Evolutionary conservation across 2,113 vertebrate species (phyloP), one percentile per base, ranked within the genome.

Genomic region (Pagrus major): DNA sequence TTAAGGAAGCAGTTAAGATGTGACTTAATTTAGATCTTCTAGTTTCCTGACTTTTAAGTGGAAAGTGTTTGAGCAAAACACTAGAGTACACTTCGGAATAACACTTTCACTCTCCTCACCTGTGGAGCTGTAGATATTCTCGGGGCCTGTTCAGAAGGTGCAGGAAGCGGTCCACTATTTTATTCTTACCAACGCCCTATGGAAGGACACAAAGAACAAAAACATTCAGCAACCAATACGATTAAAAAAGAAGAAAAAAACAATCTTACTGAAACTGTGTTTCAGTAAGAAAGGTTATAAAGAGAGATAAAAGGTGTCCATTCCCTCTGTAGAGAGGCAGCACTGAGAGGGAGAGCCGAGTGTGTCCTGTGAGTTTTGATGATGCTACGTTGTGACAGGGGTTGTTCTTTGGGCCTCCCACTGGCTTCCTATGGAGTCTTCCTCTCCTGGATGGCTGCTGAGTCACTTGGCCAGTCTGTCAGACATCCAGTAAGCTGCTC

Each of bases 111-210:
- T 31, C 12, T 76, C 46, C 74, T 96, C 93, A 99, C 98, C 98
- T 96, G 90, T 99, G 98, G 37, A 99, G 95, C 61, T 99, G 98
- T 11, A 99, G 95, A 92, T 99, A 99, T 84, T 99, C 98, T 89
- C 98, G 95, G 15, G 97, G 97, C 67, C 97, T 95, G 90, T 98
- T 99, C 84, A 99, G 94, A 35, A 99, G 95, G 65, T 99, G 97
- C 80, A 99, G 95, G 79, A 99, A 99, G 87, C 97, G 92, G 91
- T 99, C 98, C 78, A 97, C 97, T 49, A 99, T 94, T 92, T 99
- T 99, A 92, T 99, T 99, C 87, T 99, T 99, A 35, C 98, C 98
- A 18, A 99, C 98, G 10, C 98, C 98, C 98, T 99, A 86, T 44
- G 78, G 76, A 76, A 18, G 33, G 20, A 86, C 3, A 37, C 0